Conservation (phyloP, 2,113 vertebrate species). For the Gymnogyps californianus region DNA sequence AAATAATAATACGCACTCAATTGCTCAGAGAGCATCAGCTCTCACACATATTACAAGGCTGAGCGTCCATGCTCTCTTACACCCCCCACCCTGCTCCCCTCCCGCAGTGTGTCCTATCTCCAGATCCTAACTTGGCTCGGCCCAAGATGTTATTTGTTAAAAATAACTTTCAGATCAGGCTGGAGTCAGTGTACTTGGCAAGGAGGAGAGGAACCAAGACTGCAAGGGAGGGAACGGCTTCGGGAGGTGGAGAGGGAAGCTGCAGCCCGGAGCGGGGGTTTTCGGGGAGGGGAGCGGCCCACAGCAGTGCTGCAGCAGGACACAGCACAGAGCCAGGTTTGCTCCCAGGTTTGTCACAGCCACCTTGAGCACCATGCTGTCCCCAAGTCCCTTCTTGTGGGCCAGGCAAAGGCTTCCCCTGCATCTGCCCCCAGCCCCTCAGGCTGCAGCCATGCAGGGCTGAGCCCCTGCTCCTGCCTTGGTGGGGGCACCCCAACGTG, state of each 20-base stretch:
- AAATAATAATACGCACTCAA: slow-evolving; percentile 56
- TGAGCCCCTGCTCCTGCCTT: background rate
- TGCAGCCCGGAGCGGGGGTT: background rate
- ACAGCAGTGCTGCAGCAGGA: background rate
- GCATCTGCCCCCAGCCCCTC: background rate
- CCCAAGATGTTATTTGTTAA: slow-evolving; percentile 54
- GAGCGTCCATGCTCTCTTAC: background rate
- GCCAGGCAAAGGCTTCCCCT: background rate
- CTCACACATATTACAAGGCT: background rate
- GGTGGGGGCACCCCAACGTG: fast-evolving
- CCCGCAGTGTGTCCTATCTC: slow-evolving; percentile 36
- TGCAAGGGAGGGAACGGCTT: background rate
- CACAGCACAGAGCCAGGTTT: background rate
- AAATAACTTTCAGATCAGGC: slow-evolving; percentile 60
- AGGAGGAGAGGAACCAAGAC: background rate
- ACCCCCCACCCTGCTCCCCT: background rate
- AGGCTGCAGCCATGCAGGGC: background rate
- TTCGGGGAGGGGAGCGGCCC: background rate
- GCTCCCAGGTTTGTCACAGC: background rate
- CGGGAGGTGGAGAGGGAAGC: background rate
- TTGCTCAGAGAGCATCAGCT: slow-evolving; percentile 57
- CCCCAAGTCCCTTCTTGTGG: background rate
- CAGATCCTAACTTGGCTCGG: slow-evolving; percentile 50
- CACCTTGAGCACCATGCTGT: background rate
- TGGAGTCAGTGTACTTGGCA: slow-evolving; percentile 26